Evolutionary conservation across 2,113 vertebrate species (phyloP), one percentile per base, ranked within the genome.

Genomic region (Poeciliopsis occidentalis): DNA sequence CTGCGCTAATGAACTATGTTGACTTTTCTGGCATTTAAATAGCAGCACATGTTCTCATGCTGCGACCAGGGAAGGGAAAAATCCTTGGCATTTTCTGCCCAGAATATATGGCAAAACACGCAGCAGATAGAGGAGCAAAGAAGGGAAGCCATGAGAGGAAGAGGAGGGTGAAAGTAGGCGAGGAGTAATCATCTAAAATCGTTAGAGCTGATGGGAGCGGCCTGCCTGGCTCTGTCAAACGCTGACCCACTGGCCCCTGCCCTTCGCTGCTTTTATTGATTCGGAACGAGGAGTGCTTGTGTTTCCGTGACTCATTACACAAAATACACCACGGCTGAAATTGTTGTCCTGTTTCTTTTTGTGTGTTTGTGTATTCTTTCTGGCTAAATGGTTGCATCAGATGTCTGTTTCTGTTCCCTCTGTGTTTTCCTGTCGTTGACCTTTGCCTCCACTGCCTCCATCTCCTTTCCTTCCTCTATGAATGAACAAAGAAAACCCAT

Each of bases 181-280:
- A 78, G 69, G 32, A 27, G 77, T 82, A 88, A 90, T 87, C 82
- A 81, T 83, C 67, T 75, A 87, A 91, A 91, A 92, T 93, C 92
- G 15, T 83, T 93, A 71, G 62, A 60, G 47, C 72, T 82, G 81
- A 93, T 91, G 75, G 51, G 91, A 91, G 82, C 41, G 64, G 31
- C 66, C 68, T 2, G 71, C 71, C 76, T 76, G 44, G 67, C 61
- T 74, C 34, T 76, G 77, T 75, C 13, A 51, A 84, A 69, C 27
- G 8, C 67, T 88, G 87, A 84, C 86, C 88, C 69, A 85, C 81
- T 85, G 72, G 73, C 75, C 77, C 51, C 30, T 72, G 67, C 41
- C 47, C 69, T 81, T 7, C 34, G 1, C 62, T 41, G 65, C 32
- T 57, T 39, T 3, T 70, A 64, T 90, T 85, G 82, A 91, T 87